A percentile compares a stretch with the other conserved stretches of the same genome.
These are phyloP conservation scores for Hirtodrosophila confusa DNA, from an alignment of 2,888 invertebrate genomes.

Conservation along the genomic window DNA sequence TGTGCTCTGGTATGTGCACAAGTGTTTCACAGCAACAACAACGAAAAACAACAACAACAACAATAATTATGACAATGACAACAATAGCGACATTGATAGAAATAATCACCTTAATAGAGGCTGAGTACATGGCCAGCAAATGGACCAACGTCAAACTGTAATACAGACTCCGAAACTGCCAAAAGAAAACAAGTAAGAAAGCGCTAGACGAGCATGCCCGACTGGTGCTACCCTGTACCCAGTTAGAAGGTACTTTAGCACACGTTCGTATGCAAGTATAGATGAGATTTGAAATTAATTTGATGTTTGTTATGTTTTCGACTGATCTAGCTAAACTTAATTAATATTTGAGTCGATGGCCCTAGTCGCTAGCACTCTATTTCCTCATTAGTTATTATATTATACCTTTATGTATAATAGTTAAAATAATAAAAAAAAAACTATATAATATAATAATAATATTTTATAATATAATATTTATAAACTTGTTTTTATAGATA, in stretches of 20 bases:
- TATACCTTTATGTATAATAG: no score
- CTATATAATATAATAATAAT: no score
- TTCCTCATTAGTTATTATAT: no score
- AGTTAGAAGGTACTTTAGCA: not conserved
- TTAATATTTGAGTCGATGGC: no score
- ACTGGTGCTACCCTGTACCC: not conserved
- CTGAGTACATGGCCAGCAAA: slow-evolving; percentile 46
- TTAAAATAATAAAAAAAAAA: no score
- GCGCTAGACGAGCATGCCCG: not conserved
- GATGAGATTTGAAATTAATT: no score
- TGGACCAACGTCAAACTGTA: slow-evolving; percentile 41
- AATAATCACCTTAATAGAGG: slow-evolving; percentile 59
- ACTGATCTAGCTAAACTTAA: no score
- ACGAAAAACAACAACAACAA: slow-evolving; percentile 1
- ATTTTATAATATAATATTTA: no score
- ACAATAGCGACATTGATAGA: slow-evolving; percentile 62
- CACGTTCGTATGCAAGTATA: no score
- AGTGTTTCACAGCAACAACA: slow-evolving; percentile 51
- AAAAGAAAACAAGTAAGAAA: slow-evolving; percentile 11
- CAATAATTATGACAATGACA: slow-evolving; percentile 46
- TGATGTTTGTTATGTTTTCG: no score
- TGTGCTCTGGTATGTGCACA: slow-evolving; percentile 61
- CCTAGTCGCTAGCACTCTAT: no score
- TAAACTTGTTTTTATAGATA: no score
- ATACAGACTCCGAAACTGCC: slow-evolving; percentile 9